Evolutionary conservation across 1,140 invertebrate species (phyloP).

Genomic region (Bradynema listronoti): DNA sequence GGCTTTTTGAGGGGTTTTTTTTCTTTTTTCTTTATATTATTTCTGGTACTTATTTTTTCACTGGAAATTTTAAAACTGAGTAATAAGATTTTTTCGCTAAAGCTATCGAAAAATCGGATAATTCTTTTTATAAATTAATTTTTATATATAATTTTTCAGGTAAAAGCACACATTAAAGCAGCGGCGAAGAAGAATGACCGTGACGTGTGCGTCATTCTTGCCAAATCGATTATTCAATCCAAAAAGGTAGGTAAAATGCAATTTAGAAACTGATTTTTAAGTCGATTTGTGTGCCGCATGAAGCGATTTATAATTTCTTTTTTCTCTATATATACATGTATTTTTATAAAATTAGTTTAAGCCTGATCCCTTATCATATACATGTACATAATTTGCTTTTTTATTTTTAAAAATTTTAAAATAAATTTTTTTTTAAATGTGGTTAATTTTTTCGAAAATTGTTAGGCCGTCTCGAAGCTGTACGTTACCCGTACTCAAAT

Average conservation of each 20-base stretch:
- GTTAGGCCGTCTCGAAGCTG: slow-evolving; percentile 69
- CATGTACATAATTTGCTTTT: not conserved
- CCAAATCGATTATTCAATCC: slow-evolving; percentile 86
- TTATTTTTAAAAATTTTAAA: not conserved
- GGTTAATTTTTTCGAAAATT: too few relatives aligned
- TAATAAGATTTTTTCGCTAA: too few relatives aligned
- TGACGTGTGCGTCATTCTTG: slow-evolving; percentile 84
- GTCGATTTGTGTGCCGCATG: not conserved
- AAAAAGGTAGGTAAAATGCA: slow-evolving; percentile 67
- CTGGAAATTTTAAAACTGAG: not conserved
- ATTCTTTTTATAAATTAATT: not conserved
- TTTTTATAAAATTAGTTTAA: not conserved
- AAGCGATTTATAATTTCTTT: not conserved
- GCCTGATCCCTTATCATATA: not conserved
- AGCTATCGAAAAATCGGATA: too few relatives aligned
- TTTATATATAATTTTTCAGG: slow-evolving; percentile 26
- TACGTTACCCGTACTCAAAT: slow-evolving; percentile 93
- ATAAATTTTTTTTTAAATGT: not conserved
- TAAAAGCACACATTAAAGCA: slow-evolving; percentile 84
- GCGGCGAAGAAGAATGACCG: slow-evolving; percentile 90
- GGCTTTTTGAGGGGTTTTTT: too few relatives aligned
- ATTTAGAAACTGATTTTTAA: not conserved
- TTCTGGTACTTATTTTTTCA: slow-evolving; percentile 10
- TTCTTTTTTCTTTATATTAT: too few relatives aligned
- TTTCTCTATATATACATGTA: not conserved